A percentile compares a stretch with the other conserved stretches of the same genome.
phyloP scores from a whole-genome alignment of 2,797 vertebrate species.

The Odontamblyopus rebecca region DNA sequence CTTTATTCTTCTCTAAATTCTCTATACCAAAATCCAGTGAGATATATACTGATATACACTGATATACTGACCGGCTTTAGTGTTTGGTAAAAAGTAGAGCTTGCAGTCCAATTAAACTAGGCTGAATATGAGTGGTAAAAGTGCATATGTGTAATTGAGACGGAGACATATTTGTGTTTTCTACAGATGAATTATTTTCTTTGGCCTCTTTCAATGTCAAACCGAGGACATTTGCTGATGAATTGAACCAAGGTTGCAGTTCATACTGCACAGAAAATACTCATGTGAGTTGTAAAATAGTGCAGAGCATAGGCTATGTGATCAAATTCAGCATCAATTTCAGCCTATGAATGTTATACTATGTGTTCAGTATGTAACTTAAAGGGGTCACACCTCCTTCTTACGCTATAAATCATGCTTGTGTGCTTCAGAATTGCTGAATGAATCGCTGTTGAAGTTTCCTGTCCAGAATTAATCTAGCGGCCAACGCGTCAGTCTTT shows the following conservation, averaged over 20 bases:
- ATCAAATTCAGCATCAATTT: too few species aligned
- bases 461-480: too few species aligned
- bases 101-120: not conserved
- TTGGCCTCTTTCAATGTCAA: not conserved
- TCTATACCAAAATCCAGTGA: not conserved
- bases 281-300: not conserved
- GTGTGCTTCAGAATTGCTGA: too few species aligned
- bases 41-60: not conserved
- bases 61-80: not conserved
- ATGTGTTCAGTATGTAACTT: too few species aligned
- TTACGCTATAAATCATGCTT: too few species aligned
- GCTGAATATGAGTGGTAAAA: not conserved
- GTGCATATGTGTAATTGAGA: not conserved
- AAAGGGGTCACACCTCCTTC: too few species aligned
- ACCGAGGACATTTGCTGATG: not conserved
- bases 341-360: too few species aligned
- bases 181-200: not conserved
- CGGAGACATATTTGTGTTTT: not conserved
- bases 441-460: too few species aligned
- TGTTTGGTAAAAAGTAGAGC: not conserved
- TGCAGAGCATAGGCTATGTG: too few species aligned
- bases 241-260: constrained; percentile 11
- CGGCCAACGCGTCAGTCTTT: too few species aligned
- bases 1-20: not conserved
- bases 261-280: not conserved